phyloP scores from a whole-genome alignment of 2,888 invertebrate genomes.

The Ecliptopera silaceata region DNA sequence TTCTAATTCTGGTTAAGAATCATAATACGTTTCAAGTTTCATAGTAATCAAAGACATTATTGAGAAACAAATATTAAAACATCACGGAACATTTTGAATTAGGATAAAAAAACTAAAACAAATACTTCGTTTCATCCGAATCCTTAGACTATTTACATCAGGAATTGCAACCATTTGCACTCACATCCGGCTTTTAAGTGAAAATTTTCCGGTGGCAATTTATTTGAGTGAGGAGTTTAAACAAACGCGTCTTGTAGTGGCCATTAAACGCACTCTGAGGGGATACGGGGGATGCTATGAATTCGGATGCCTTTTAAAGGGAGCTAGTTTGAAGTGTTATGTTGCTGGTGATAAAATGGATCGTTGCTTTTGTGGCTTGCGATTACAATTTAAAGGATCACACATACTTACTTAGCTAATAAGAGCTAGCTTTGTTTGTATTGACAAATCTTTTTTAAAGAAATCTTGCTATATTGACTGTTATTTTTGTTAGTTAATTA shows the following conservation, averaged over 20 bases:
- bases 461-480: too few species aligned
- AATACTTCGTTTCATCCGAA: not conserved
- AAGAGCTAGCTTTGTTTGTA: not conserved
- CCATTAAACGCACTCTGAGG: conserved; percentile 41
- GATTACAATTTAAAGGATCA: not conserved
- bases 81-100: too few species aligned
- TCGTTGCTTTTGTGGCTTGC: conserved; percentile 9
- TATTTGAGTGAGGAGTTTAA: conserved; percentile 58
- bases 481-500: too few species aligned
- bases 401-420: not conserved
- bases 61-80: too few species aligned
- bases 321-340: conserved; percentile 26
- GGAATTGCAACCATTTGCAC: conserved; percentile 74
- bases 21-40: too few species aligned
- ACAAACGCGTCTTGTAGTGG: conserved; percentile 46
- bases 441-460: too few species aligned
- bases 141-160: conserved; percentile 20
- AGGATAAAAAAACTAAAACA: too few species aligned
- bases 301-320: conserved; percentile 34
- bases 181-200: conserved; percentile 79
- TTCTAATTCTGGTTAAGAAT: too few species aligned
- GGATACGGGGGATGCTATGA: conserved; percentile 33
- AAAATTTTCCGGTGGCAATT: conserved; percentile 81
- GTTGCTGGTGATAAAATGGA: conserved; percentile 22
- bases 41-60: too few species aligned